Evolutionary conservation across 2,113 vertebrate genomes (phyloP).

Genomic region (Cepphus grylle): DNA sequence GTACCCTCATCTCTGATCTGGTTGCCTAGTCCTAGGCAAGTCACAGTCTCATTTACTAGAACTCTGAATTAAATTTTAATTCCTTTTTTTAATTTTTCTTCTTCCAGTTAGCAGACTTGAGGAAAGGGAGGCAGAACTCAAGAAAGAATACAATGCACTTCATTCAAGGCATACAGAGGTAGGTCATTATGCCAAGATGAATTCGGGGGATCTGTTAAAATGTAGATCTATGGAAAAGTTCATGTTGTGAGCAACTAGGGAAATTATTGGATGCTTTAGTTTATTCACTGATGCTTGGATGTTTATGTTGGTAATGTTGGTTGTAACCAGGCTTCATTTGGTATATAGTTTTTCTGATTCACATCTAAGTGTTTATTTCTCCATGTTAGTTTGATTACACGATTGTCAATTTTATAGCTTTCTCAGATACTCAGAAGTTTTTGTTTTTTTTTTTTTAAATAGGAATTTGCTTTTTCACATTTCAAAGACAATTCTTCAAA

Average conservation of each 20-base stretch:
- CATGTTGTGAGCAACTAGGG: not conserved
- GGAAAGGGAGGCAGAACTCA: slow-evolving; percentile 94
- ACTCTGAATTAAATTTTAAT: not conserved
- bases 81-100: not conserved
- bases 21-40: not conserved
- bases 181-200: not conserved
- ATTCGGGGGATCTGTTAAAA: not conserved
- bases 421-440: not conserved
- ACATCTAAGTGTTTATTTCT: not conserved
- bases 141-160: slow-evolving; percentile 93
- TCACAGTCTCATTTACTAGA: not conserved
- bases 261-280: not conserved
- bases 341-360: not conserved
- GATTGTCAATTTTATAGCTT: not conserved
- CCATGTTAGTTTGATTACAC: not conserved
- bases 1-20: not conserved
- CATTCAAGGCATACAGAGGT: slow-evolving; percentile 98
- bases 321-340: not conserved
- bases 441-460: no score
- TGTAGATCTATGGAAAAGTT: not conserved
- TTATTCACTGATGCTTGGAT: not conserved
- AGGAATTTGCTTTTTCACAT: not conserved
- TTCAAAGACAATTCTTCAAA: not conserved
- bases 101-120: slow-evolving; percentile 92
- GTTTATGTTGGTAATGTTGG: not conserved